Base-by-base conservation (phyloP, 1,140 invertebrate species). In the Zaprionus camerounensis region DNA sequence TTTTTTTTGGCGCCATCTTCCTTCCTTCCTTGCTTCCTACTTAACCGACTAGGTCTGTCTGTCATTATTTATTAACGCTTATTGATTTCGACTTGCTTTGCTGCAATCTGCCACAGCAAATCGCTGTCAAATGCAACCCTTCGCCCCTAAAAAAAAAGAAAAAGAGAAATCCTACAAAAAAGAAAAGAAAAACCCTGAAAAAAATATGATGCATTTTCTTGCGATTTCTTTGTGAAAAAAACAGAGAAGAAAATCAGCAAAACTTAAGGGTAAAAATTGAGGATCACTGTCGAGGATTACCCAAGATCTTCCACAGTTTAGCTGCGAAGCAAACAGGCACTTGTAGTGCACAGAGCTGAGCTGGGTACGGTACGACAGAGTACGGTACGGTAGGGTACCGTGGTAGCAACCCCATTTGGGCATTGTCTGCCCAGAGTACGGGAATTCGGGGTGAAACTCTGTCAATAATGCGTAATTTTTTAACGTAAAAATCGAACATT, bases 231-330 rank as follows among this genome's bases (percentile, higher is more conserved):
- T 66, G 56, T 55, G 9, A 82, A 87, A 84, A 36, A 46, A 71
- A 26, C 20, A 55, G 70, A 62, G 28, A 31, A 57, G 36, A 36
- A 22, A 55, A 69, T 6, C 6, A 66, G 22, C 24, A 12, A 73
- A 76, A 82, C 71, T 91, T 70, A 91, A 91, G 88, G 88, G 88
- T 91, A 91, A 88, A 91, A 91, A 84, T 82, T 80, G 88, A 91
- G 86, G 83, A 91, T 91, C 88, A 88, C 70, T 84, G 80, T 83
- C 80, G 57, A 64, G 75, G 75, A 91, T 91, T 91, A 91, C 72
- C 71, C 38, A 80, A 80, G 90, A 91, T 91, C 88, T 90, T 91
- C 79, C 76, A 88, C 88, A 84, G 88, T 85, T 91, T 88, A 91
- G 80, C 81, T 78, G 71, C 15, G 62, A 44, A 68, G 71, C 56